Conservation (phyloP, 2,797 vertebrate species). For the Fistularia tabacaria region DNA sequence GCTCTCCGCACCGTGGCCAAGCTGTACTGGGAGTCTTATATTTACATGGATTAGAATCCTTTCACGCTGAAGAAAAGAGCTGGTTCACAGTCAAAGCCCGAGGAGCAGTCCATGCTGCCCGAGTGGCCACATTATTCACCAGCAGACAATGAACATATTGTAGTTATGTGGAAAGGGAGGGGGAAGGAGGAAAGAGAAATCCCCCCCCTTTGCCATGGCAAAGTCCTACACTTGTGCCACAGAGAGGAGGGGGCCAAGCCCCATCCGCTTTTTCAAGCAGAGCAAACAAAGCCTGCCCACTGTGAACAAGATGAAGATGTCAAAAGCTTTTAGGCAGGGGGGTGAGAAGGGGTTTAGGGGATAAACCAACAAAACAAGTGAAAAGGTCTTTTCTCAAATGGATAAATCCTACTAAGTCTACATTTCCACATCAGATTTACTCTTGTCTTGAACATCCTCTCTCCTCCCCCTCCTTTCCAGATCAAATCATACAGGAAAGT, state of each 20-base stretch:
- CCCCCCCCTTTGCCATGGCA: conserved; percentile 84
- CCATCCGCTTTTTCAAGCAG: conserved; percentile 96
- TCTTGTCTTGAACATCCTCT: conserved; percentile 62
- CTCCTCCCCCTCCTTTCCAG: conserved; percentile 38
- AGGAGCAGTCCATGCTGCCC: conserved; percentile 93
- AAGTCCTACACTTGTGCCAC: conserved; percentile 95
- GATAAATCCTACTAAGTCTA: conserved; percentile 81
- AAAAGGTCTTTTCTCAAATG: conserved; percentile 78
- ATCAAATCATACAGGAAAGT: conserved; percentile 52
- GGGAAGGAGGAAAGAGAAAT: conserved; percentile 84
- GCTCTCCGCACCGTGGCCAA: conserved; percentile 85
- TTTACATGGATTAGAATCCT: conserved; percentile 99
- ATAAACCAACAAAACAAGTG: conserved; percentile 85
- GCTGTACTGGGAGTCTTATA: conserved; percentile 94
- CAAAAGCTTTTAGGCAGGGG: conserved; percentile 88
- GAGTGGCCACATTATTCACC: conserved; percentile 99
- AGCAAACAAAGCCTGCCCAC: conserved; percentile 98
- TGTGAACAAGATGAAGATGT: conserved; percentile 98
- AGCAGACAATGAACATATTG: conserved; percentile 99
- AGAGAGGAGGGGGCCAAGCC: conserved; percentile 89
- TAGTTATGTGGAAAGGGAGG: conserved; percentile 82
- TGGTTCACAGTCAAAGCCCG: conserved; percentile 96
- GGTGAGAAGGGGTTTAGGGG: conserved; percentile 73
- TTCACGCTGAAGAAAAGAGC: conserved; percentile 96
- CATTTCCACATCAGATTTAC: conserved; percentile 82